These are phyloP conservation scores for Himalopsyche anomala DNA, from an alignment of 2,888 invertebrate species.

Conservation along the genomic window DNA sequence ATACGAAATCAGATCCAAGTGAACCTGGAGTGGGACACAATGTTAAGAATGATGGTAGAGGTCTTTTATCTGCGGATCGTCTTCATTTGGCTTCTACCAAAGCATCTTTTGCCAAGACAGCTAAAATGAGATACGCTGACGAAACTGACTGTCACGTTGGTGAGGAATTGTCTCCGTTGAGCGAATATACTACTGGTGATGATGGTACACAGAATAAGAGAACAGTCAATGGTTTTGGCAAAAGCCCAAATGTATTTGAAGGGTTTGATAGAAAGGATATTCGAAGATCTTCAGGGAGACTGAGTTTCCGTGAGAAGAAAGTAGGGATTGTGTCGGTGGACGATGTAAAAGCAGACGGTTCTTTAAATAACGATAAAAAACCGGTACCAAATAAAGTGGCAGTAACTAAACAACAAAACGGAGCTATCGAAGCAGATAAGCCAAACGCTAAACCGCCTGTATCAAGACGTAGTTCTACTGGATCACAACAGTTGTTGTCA, in stretches of 20 bases:
- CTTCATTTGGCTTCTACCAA: slow-evolving; percentile 78
- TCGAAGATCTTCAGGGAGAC: slow-evolving; percentile 71
- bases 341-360: slow-evolving; percentile 74
- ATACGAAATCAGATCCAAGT: slow-evolving; percentile 70
- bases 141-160: slow-evolving; percentile 69
- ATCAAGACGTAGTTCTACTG: slow-evolving; percentile 53
- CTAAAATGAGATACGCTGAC: slow-evolving; percentile 78
- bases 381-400: slow-evolving; percentile 69
- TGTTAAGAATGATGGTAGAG: slow-evolving; percentile 51
- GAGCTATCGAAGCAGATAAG: slow-evolving; percentile 52
- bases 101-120: slow-evolving; percentile 79
- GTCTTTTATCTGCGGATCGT: slow-evolving; percentile 66
- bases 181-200: slow-evolving; percentile 60
- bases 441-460: slow-evolving; percentile 60
- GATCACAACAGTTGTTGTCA: slow-evolving; percentile 45
- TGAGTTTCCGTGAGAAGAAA: slow-evolving; percentile 74
- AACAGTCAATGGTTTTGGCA: neutral
- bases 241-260: neutral
- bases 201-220: slow-evolving; percentile 51
- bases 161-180: slow-evolving; percentile 65
- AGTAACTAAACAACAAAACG: slow-evolving; percentile 68
- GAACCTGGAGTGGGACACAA: slow-evolving; percentile 68
- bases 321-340: slow-evolving; percentile 75
- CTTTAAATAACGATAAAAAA: slow-evolving; percentile 72
- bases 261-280: slow-evolving; percentile 64